Conservation (phyloP, 2,113 vertebrate species). For the Phasianus colchicus region DNA sequence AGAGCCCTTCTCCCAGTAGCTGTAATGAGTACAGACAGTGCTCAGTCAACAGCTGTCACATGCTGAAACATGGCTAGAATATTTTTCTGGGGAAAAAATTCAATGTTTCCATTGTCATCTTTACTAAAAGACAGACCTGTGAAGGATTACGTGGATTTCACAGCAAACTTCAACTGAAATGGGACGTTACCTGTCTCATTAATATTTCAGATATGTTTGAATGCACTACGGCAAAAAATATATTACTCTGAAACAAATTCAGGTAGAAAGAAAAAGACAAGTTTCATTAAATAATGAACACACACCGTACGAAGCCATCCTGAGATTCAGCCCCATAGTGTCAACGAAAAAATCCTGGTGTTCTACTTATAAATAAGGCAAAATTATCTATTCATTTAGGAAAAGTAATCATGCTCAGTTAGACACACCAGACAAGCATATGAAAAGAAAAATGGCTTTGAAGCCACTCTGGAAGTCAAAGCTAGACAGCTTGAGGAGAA, state of each 20-base stretch:
- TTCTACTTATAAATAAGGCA: conserved; percentile 31
- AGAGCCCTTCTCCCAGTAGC: neutral
- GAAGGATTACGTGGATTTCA: conserved; percentile 25
- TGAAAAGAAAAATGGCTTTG: conserved; percentile 71
- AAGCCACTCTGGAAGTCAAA: conserved; percentile 54
- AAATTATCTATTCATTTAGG: conserved; percentile 56
- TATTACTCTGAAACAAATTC: conserved; percentile 4
- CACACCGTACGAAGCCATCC: neutral
- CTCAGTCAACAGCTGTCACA: neutral
- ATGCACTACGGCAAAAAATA: conserved; percentile 6
- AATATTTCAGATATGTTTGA: conserved; percentile 44
- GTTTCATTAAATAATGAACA: conserved; percentile 33
- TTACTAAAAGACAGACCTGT: neutral
- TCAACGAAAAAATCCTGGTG: neutral
- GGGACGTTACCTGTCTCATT: conserved; percentile 36
- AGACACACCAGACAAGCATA: conserved; percentile 64
- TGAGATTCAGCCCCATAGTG: conserved; percentile 17
- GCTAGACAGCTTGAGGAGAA: conserved; percentile 33
- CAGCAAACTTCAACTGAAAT: conserved; percentile 27
- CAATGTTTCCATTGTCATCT: neutral
- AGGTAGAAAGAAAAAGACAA: conserved; percentile 15
- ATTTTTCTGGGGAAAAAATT: neutral
- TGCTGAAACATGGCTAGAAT: neutral
- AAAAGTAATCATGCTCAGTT: conserved; percentile 62
- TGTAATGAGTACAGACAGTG: neutral